Evolutionary conservation across 1,140 invertebrate genomes (phyloP).

Genomic region (Heliothis subflexa): DNA sequence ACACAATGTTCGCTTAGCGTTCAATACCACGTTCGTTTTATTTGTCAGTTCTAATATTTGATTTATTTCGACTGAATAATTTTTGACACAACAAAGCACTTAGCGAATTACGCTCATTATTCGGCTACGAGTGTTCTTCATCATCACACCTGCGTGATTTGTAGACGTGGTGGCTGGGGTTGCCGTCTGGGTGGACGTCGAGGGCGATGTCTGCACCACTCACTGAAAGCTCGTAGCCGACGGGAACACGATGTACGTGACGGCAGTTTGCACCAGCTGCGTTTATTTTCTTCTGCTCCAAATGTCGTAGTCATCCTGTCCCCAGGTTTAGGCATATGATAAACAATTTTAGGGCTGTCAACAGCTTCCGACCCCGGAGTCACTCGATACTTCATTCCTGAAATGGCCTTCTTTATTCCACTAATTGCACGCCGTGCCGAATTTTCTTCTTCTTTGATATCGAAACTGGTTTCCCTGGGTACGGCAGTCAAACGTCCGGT

Average conservation of each 20-base stretch:
- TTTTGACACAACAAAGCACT: slow-evolving; percentile 35
- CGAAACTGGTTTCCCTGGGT: slow-evolving; percentile 58
- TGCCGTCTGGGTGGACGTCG: slow-evolving; percentile 67
- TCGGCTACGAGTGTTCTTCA: slow-evolving; percentile 46
- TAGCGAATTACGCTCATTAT: slow-evolving; percentile 29
- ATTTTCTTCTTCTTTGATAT: slow-evolving; percentile 63
- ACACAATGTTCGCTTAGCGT: slow-evolving; percentile 50
- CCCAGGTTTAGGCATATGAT: slow-evolving; percentile 75
- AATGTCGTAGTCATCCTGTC: slow-evolving; percentile 78
- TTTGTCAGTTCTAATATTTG: slow-evolving; percentile 3
- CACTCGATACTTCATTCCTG: slow-evolving; percentile 75
- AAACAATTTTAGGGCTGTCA: slow-evolving; percentile 80
- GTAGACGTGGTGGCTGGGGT: slow-evolving; percentile 64
- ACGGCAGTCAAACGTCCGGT: slow-evolving; percentile 63
- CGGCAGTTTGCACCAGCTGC: slow-evolving; percentile 70
- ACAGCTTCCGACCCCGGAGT: slow-evolving; percentile 68
- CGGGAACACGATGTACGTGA: slow-evolving; percentile 63
- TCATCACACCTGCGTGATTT: slow-evolving; percentile 82
- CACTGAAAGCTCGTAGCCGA: slow-evolving; percentile 62
- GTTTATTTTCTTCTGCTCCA: slow-evolving; percentile 64
- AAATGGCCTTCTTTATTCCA: slow-evolving; percentile 71
- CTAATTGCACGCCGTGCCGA: slow-evolving; percentile 64
- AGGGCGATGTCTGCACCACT: slow-evolving; percentile 64
- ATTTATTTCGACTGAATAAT: neutral
- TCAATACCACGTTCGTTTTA: slow-evolving; percentile 18